Evolutionary conservation across 1,140 invertebrate genomes (phyloP), one percentile per base, ranked within the genome.

Genomic region (Listronotus bonariensis): DNA sequence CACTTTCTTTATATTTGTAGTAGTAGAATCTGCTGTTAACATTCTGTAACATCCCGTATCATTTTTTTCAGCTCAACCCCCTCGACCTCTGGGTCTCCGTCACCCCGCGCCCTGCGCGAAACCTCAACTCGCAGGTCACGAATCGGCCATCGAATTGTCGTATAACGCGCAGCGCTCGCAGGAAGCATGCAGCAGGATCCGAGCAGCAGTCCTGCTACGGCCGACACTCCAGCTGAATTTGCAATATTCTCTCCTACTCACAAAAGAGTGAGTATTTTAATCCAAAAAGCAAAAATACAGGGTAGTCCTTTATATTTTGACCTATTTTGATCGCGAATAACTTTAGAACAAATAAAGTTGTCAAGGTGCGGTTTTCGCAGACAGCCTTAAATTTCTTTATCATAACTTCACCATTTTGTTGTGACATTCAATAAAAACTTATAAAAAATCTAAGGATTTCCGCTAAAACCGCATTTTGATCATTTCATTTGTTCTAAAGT

Each of bases 181-280:
- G 51, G 77, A 9, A 77, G 77, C 42, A 76, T 79, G 74, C 76
- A 78, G 62, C 73, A 74, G 53, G 77, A 78, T 61, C 72, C 72
- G 1, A 75, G 71, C 38, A 76, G 72, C 49, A 77, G 75, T 57
- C 77, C 76, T 12, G 72, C 73, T 0, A 74, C 75, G 3, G 75
- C 71, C 0, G 75, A 78, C 69, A 71, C 79, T 52, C 68, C 74
- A 55, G 63, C 51, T 58, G 65, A 80, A 66, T 76, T 77, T 48
- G 73, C 73, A 3, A 18, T 74, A 14, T 76, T 76, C 46, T 36
- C 34, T 10, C 72, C 71, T 11, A 74, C 74, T 5, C 70, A 75
- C 0, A 76, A 72, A 60, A 69, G 70, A 53, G 61, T 64, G 49
- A 20, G 12, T 38, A n/a, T 36, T 43, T 56, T 5, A 56, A n/a